Evolutionary conservation across 2,113 vertebrate genomes (phyloP).

Genomic region (Cinclus cinclus): DNA sequence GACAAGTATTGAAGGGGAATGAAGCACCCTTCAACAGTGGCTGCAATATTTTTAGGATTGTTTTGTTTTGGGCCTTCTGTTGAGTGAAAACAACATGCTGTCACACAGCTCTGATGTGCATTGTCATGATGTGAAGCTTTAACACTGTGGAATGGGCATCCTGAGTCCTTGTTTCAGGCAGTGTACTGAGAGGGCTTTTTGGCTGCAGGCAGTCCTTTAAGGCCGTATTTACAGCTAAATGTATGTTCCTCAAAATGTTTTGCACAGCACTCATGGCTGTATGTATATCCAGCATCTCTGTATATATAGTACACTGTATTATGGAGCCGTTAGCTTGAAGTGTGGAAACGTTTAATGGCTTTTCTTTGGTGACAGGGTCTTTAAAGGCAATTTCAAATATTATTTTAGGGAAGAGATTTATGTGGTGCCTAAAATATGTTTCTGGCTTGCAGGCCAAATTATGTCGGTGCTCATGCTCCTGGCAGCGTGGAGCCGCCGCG

Average conservation of each 20-base stretch:
- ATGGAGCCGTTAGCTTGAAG: neutral
- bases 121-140: conserved; percentile 32
- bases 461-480: conserved; percentile 40
- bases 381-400: conserved; percentile 31
- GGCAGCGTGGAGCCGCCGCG: conserved; percentile 23
- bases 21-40: neutral
- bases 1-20: neutral
- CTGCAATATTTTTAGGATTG: neutral
- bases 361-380: neutral
- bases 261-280: neutral
- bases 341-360: conserved; percentile 6
- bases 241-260: conserved; percentile 34
- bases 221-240: conserved; percentile 58
- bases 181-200: neutral
- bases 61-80: neutral
- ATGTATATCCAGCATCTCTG: conserved; percentile 1
- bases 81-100: neutral
- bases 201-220: conserved; percentile 8
- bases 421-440: conserved; percentile 47
- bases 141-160: neutral
- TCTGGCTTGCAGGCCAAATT: conserved; percentile 71
- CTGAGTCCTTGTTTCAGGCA: neutral
- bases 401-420: conserved; percentile 58
- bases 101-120: neutral
- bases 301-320: neutral